Conservation (phyloP, 2,113 vertebrate species). For the Laticauda colubrina region DNA sequence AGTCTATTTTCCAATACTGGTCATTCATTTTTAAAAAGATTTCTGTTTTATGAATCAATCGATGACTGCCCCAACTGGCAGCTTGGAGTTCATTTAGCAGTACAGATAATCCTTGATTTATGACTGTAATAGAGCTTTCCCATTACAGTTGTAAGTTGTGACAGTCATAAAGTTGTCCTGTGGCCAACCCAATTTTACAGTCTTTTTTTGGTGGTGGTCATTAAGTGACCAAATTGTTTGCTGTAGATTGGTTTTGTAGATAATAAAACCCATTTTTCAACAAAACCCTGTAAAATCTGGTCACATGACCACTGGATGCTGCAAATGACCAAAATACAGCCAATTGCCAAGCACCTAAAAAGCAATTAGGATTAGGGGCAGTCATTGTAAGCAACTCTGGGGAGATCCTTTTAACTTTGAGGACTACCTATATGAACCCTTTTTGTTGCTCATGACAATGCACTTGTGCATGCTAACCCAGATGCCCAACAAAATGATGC, state of each 20-base stretch:
- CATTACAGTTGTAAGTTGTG: neutral
- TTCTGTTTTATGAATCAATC: neutral
- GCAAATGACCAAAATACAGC: neutral
- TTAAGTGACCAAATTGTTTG: neutral
- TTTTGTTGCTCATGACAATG: neutral
- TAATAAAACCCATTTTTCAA: neutral
- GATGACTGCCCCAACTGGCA: neutral
- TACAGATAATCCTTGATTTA: neutral
- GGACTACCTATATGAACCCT: too few species aligned
- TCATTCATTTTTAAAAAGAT: neutral
- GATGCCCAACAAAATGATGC: neutral
- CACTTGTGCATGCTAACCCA: neutral
- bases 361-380: neutral
- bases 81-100: neutral
- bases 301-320: too few species aligned
- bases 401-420: neutral
- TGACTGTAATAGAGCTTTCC: neutral
- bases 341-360: neutral
- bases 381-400: neutral
- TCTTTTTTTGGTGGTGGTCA: neutral
- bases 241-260: neutral
- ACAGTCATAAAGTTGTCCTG: neutral
- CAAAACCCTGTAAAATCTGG: neutral
- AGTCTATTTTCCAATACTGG: neutral
- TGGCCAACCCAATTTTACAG: neutral